phyloP scores from a whole-genome alignment of 2,113 vertebrate species.

The Rynchops niger region DNA sequence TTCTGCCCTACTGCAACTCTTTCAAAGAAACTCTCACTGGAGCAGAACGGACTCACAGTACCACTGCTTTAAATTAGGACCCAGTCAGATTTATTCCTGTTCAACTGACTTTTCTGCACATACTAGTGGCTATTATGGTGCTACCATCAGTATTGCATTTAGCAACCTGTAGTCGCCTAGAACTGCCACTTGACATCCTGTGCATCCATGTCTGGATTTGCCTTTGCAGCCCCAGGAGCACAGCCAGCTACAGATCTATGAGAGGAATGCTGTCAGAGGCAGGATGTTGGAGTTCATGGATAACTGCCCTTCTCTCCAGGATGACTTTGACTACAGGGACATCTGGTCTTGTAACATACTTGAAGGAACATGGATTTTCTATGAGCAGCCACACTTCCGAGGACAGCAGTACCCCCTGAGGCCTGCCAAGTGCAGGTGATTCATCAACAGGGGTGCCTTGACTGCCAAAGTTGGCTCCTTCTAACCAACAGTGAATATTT shows the following conservation, averaged over 20 bases:
- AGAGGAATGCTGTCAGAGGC: slow-evolving; percentile 72
- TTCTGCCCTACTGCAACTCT: not conserved
- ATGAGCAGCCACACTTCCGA: slow-evolving; percentile 59
- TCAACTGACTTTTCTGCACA: not conserved
- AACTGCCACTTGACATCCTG: not conserved
- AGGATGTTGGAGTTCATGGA: slow-evolving; percentile 73
- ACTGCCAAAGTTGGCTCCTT: slow-evolving; percentile 71
- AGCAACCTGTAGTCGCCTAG: not conserved
- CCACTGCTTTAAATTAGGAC: not conserved
- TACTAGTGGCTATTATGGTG: not conserved
- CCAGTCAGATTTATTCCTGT: not conserved
- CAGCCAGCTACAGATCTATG: slow-evolving; percentile 71
- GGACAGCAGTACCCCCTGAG: slow-evolving; percentile 72
- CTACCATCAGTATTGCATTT: not conserved
- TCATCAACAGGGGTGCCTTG: slow-evolving; percentile 68
- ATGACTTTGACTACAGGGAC: slow-evolving; percentile 69
- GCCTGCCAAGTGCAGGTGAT: slow-evolving; percentile 68
- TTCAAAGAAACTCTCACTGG: not conserved
- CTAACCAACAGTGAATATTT: slow-evolving; percentile 67
- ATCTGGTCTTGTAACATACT: slow-evolving; percentile 70
- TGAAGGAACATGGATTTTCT: slow-evolving; percentile 72
- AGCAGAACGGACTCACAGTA: not conserved
- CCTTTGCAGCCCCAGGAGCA: not conserved
- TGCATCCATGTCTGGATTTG: not conserved
- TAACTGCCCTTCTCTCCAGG: slow-evolving; percentile 75